Percentiles rank a stretch among this genome's conserved stretches.
Evolutionary conservation across 2,888 invertebrate species (phyloP).

Genomic region (Volucella bombylans): DNA sequence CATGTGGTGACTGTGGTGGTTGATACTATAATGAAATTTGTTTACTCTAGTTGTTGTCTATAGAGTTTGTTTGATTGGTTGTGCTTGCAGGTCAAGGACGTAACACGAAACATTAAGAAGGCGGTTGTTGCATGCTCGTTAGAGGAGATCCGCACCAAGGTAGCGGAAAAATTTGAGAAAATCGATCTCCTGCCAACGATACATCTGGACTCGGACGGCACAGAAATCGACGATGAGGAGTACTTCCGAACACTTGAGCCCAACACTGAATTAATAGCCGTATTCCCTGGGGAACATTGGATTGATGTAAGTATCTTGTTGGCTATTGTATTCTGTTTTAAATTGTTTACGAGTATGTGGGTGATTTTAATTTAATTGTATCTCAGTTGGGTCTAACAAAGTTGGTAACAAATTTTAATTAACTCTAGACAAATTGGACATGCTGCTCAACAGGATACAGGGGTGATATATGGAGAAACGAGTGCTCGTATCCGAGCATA

Average conservation of each 20-base stretch:
- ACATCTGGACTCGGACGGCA: conserved; percentile 95
- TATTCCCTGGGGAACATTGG: conserved; percentile 91
- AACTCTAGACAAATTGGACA: conserved; percentile 22
- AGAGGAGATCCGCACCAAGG: conserved; percentile 89
- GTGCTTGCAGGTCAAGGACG: conserved; percentile 84
- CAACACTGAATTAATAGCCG: conserved; percentile 92
- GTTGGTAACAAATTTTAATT: conserved; percentile 25
- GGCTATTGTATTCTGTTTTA: no score
- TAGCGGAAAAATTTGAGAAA: conserved; percentile 88
- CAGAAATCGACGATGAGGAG: conserved; percentile 97
- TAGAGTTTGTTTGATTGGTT: no score
- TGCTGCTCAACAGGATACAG: neutral
- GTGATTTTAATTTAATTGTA: neutral
- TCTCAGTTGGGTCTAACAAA: neutral
- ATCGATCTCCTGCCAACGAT: conserved; percentile 87
- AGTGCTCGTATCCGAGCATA: neutral
- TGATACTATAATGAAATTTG: conserved; percentile 28
- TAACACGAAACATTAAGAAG: conserved; percentile 90
- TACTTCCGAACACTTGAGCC: conserved; percentile 95
- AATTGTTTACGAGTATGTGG: conserved; percentile 40
- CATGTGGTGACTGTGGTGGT: neutral
- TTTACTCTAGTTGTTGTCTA: conserved; percentile 11
- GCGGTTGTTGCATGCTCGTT: conserved; percentile 91
- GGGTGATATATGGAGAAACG: neutral
- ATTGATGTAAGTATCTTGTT: conserved; percentile 81